Conservation (phyloP, 2,888 invertebrate species). For the Oligia latruncula region DNA sequence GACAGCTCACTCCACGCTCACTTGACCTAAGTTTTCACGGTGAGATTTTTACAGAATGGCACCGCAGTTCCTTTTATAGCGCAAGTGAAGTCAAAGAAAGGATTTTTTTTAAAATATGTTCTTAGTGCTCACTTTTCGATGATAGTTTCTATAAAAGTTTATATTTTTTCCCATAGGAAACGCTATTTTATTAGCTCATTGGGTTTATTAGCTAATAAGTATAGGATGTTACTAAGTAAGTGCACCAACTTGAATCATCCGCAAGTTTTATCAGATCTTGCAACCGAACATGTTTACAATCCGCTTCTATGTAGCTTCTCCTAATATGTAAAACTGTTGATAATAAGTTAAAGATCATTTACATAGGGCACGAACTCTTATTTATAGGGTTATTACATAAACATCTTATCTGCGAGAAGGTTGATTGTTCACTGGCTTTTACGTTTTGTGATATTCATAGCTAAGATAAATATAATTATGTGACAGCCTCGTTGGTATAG, state of each 20-base stretch:
- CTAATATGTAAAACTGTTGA: constrained; percentile 51
- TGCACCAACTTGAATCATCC: constrained; percentile 24
- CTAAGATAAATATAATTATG: background rate
- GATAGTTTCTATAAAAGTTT: no score
- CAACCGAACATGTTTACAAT: constrained; percentile 45
- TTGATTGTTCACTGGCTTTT: constrained; percentile 47
- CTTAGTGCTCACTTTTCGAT: no score
- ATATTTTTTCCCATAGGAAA: background rate
- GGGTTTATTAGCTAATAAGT: background rate
- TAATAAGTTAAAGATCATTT: constrained; percentile 52
- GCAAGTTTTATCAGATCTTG: constrained; percentile 47
- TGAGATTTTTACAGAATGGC: no score
- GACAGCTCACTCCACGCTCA: no score
- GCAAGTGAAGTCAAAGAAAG: no score
- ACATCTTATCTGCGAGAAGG: constrained; percentile 42
- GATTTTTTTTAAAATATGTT: no score
- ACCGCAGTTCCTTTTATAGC: no score
- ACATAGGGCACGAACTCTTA: constrained; percentile 59
- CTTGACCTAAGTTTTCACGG: no score
- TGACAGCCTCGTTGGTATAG: background rate
- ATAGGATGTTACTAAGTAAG: background rate
- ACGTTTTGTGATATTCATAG: constrained; percentile 3
- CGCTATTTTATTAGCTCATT: background rate
- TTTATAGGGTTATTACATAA: constrained; percentile 40
- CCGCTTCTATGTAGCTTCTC: constrained; percentile 43